Evolutionary conservation across 1,140 invertebrate genomes (phyloP).

Genomic region (Cotesia vestalis): DNA sequence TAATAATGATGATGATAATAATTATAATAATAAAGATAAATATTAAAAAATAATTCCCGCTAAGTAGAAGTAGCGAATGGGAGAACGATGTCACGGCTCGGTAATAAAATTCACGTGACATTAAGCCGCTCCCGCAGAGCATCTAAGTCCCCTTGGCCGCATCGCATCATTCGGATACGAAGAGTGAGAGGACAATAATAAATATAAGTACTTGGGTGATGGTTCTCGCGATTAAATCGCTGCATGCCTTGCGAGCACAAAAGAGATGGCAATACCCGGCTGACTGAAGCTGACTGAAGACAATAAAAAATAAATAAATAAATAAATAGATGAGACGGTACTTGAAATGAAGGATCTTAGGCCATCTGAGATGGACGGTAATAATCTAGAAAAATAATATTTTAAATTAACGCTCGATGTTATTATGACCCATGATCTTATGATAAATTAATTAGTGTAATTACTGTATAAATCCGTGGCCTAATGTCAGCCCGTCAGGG

Average conservation of each 20-base stretch:
- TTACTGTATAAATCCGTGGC: constrained; percentile 51
- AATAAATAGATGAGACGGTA: background rate
- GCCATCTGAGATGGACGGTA: constrained; percentile 19
- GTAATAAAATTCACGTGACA: constrained; percentile 45
- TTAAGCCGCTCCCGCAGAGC: constrained; percentile 39
- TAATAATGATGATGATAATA: too few species aligned
- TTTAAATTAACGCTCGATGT: too few species aligned
- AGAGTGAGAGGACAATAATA: constrained; percentile 32
- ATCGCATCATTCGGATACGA: constrained; percentile 3
- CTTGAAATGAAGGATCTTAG: constrained; percentile 10
- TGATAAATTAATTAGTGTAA: constrained; percentile 55
- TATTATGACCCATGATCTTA: constrained; percentile 27
- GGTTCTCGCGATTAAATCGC: too few species aligned
- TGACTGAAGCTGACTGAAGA: background rate
- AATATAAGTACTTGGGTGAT: constrained; percentile 29
- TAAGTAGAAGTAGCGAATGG: constrained; percentile 15
- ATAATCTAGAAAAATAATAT: background rate
- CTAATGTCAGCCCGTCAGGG: constrained; percentile 46
- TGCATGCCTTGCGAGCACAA: too few species aligned
- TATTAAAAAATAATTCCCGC: background rate
- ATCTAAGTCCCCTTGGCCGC: background rate
- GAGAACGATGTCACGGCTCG: constrained; percentile 24
- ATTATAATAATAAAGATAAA: background rate
- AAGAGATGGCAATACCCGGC: background rate
- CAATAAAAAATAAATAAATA: too few species aligned